These are phyloP conservation scores for Pollenia labialis DNA, from an alignment of 2,888 invertebrate genomes.

Conservation along the genomic window DNA sequence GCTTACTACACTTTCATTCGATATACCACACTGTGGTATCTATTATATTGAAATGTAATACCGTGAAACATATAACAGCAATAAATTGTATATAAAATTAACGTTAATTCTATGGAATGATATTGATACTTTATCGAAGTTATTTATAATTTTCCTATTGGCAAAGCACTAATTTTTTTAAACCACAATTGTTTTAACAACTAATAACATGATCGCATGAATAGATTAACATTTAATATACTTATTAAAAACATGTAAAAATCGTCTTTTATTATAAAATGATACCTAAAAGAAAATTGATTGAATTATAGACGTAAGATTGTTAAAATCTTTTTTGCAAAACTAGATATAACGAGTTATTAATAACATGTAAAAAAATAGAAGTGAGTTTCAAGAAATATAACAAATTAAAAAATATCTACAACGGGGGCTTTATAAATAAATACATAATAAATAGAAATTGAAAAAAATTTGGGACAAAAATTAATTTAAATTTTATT, in stretches of 20 bases:
- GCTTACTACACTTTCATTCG: neutral
- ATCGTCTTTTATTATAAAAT: constrained; percentile 17
- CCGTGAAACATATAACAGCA: constrained; percentile 32
- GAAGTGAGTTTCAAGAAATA: too few relatives aligned
- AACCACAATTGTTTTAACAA: neutral
- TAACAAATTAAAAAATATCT: too few relatives aligned
- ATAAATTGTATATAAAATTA: neutral
- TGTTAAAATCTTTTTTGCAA: neutral
- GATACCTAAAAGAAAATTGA: neutral
- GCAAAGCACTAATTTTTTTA: neutral
- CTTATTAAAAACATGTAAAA: neutral
- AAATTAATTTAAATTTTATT: neutral
- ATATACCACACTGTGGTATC: constrained; percentile 28
- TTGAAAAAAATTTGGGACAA: too few relatives aligned
- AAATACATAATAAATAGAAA: too few relatives aligned
- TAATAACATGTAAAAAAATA: neutral
- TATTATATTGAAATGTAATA: constrained; percentile 38
- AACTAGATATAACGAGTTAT: neutral
- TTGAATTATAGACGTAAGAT: constrained; percentile 14
- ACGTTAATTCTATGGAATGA: constrained; percentile 15
- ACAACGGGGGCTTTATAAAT: too few relatives aligned
- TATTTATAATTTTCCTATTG: neutral
- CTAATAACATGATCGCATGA: neutral
- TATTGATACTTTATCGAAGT: constrained; percentile 22
- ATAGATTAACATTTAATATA: neutral